Base-by-base conservation (phyloP, 2,888 invertebrate genomes). In the Andricus curvator region DNA sequence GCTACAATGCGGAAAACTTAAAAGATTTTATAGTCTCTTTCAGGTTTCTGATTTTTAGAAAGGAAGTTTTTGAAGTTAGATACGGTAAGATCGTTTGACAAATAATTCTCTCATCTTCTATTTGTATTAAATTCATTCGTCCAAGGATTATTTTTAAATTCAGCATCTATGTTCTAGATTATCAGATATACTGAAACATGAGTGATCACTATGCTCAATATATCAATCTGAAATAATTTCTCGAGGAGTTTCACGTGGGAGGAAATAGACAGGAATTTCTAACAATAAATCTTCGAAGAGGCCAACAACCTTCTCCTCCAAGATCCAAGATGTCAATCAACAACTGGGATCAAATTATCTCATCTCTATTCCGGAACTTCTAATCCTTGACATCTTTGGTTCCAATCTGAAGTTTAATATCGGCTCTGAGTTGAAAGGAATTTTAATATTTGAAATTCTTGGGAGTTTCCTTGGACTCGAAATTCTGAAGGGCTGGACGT, bases 381-480 rank as follows among this genome's bases (percentile, higher is more conserved):
- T 15, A 62, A 25, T 13, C 6, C 62, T 25, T 25, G 25, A 29
- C 4, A 25, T 62, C 25, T 25, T 25, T 62, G 4, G 25, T 62
- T 62, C 4, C 3, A 60, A 22, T 17, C 20, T 51, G 2, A 20
- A 51, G 20, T 51, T 51, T 60, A 22, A 22, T 60, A 22, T 25
- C 11, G 2, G 56, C 56, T n/a, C n/a, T 9, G n/a, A 56, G 56
- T 56, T 56, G n/a, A 56, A n/a, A 56, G 56, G 15, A 25, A 62
- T 62, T 2, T 60, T 1, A 29, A 62, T n/a, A 25, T 22, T 25
- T 11, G 15, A 15, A 25, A 62, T 62, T 13, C 25, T 62, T 25
- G 22, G 62, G 2, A 62, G 22, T 44, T 68, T 68, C 68, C 48
- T 68, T 68, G 44, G 22, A 68, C 68, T 44, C 41, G 25, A 48